Base-by-base conservation (phyloP, 2,113 vertebrate species). In the Mustela nigripes region DNA sequence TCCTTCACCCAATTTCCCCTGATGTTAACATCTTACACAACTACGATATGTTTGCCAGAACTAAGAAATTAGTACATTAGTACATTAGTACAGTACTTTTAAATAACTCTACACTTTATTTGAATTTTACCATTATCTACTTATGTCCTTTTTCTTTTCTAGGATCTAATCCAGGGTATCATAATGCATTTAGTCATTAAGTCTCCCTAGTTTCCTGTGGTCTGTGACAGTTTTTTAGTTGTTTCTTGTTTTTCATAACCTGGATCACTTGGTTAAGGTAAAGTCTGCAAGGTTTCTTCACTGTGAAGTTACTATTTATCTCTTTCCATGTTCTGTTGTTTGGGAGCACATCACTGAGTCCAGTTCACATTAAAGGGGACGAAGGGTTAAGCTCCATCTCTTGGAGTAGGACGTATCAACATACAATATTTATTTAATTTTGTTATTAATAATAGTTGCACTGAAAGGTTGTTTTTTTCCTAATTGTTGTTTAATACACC, bases 361-460 rank as follows among this genome's bases (percentile, higher is more conserved):
- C 26, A 81, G 65, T 50, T 65, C 24, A 24, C 4, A 73, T 10
- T 74, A 42, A 31, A 93, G 18, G 24, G 31, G 79, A 89, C 14
- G 53, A 65, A 62, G 31, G 63, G 65, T 22, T 85, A 65, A 89
- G 74, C 31, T 90, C 39, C 21, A 36, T 84, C 56, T 85, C 53
- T 48, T 89, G 36, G 31, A 92, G 39, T 14, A 5, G 15, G 48
- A 19, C 48, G 7, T 83, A 42, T 63, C 31, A 79, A 4, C 19
- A 82, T 90, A 15, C 58, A 71, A 19, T 45, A 58, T 95, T 80
- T 85, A 62, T 86, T 73, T 92, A 53, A 63, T 83, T 89, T 89
- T 65, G 39, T 48, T 90, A 82, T 69, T 62, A 82, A 48, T 83
- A 89, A 63, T 56, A 88, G 50, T 94, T 79, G 26, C 14, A 76